Evolutionary conservation across 1,140 invertebrate genomes (phyloP).

Genomic region (Papilio polytes): DNA sequence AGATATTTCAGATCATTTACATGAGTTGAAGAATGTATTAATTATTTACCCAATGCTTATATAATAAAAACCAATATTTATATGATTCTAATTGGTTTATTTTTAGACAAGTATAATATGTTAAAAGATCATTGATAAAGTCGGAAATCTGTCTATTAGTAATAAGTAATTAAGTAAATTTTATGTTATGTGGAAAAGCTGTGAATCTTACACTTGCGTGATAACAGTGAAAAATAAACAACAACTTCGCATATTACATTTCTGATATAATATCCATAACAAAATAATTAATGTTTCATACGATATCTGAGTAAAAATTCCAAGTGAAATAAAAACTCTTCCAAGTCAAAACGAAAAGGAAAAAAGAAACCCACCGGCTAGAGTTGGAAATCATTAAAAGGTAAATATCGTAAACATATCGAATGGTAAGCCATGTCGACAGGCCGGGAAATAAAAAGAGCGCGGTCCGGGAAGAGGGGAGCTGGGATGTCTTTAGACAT

Average conservation of each 20-base stretch:
- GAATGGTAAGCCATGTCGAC: conserved; percentile 39
- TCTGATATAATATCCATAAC: background rate
- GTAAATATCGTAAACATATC: conserved; percentile 41
- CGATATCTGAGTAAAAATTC: background rate
- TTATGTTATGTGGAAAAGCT: too few relatives aligned
- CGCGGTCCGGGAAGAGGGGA: conserved; percentile 7
- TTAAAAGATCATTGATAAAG: too few relatives aligned
- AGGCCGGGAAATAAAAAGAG: conserved; percentile 36
- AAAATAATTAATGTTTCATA: background rate
- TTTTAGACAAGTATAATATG: too few relatives aligned
- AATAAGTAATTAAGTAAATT: too few relatives aligned
- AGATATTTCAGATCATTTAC: background rate
- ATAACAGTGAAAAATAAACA: too few relatives aligned
- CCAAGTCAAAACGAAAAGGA: background rate
- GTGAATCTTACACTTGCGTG: too few relatives aligned
- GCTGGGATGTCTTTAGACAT: conserved; percentile 9
- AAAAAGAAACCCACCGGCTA: background rate
- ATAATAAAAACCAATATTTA: background rate
- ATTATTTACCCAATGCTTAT: background rate
- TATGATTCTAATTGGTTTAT: background rate
- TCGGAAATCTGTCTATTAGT: background rate
- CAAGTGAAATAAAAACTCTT: background rate
- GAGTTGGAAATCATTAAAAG: conserved; percentile 38
- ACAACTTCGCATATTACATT: too few relatives aligned
- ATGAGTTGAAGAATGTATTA: background rate